These are phyloP conservation scores for Corapipo altera DNA, from an alignment of 2,113 vertebrate species.

Conservation along the genomic window DNA sequence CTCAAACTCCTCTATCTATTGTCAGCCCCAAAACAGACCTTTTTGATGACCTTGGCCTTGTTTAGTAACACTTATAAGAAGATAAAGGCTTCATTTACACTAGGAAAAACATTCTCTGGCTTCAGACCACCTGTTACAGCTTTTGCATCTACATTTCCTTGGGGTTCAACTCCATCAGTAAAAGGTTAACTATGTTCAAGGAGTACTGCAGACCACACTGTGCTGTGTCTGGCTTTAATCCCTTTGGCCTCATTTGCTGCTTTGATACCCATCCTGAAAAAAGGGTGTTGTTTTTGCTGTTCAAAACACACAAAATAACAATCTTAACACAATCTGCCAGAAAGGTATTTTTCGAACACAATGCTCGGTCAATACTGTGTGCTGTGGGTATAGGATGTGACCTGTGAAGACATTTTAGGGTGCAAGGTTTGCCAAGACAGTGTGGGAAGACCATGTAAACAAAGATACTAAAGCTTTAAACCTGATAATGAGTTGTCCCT, in stretches of 20 bases:
- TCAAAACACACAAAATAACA: not conserved
- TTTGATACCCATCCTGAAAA: not conserved
- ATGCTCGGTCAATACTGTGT: not conserved
- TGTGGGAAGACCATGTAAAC: not conserved
- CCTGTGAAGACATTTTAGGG: not conserved
- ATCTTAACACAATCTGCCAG: not conserved
- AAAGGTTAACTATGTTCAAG: not conserved
- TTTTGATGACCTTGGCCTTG: not conserved
- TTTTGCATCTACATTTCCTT: not conserved
- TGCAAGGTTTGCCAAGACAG: not conserved
- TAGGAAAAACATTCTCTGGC: not conserved
- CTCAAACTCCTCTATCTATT: not conserved
- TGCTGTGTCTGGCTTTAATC: not conserved
- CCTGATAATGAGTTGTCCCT: not conserved
- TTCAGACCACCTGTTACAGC: not conserved
- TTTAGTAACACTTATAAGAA: not conserved
- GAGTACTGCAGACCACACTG: not conserved
- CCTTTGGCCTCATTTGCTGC: not conserved
- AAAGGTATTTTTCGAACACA: fast-evolving
- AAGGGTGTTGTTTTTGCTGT: not conserved
- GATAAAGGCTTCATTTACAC: not conserved
- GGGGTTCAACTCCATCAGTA: not conserved
- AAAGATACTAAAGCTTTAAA: not conserved
- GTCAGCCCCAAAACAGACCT: not conserved
- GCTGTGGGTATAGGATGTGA: fast-evolving